Evolutionary conservation across 2,888 invertebrate genomes (phyloP), one percentile per base, ranked within the genome.

Genomic region (Hemistola chrysoprasaria): DNA sequence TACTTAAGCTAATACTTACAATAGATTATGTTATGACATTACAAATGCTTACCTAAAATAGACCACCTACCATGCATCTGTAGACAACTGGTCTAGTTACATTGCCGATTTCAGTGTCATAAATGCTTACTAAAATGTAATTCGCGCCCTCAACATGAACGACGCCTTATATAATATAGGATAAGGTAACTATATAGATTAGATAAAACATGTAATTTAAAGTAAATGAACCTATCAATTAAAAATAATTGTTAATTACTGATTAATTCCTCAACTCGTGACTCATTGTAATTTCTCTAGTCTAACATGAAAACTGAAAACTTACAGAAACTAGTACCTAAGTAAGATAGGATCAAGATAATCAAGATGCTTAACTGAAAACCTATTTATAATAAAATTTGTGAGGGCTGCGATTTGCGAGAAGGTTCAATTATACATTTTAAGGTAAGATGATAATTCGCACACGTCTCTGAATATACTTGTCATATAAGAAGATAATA

Each of bases 261-360:
- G 62, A 63, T 64, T 58, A 62, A 63, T 60, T 53, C 48, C 45
- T 51, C 34, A 47, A 50, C 57, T 49, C 36, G 55, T 59, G 62
- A 64, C 55, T 47, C 44, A 39, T 16, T 3, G 4, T 3, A 16
- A 16, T 4, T 16, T 16, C 16, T 2, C 16, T 16, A 16, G 16
- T 16, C 16, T 3, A 16, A 2, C 16, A 16, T 16, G 4, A 16
- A 16, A 16, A 4, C 4, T 16, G 2, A 16, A 16, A 16, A 16
- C 16, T 16, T n/a, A n/a, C n/a, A n/a, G n/a, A n/a, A n/a, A n/a
- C n/a, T n/a, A n/a, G n/a, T n/a, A n/a, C n/a, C n/a, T n/a, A n/a
- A n/a, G n/a, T n/a, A n/a, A n/a, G n/a, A n/a, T n/a, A n/a, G n/a
- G n/a, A n/a, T n/a, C n/a, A n/a, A n/a, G n/a, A n/a, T n/a, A n/a